Conservation (phyloP, 1,140 invertebrate genomes). For the Hylaeus volcanicus region DNA sequence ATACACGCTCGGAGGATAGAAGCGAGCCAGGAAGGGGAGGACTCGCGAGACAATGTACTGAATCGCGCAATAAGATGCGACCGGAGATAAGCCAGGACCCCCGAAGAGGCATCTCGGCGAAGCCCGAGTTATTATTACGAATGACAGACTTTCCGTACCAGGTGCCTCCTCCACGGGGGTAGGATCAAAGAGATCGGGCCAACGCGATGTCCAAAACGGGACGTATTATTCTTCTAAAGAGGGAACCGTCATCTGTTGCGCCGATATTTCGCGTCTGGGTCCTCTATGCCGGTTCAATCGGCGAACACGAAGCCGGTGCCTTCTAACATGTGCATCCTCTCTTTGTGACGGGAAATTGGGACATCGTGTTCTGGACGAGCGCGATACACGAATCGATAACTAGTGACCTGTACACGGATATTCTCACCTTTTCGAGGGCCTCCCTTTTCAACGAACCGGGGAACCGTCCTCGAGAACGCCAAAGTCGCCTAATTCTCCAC, state of each 20-base stretch:
- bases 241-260: slow-evolving; percentile 13
- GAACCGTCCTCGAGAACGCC: not conserved
- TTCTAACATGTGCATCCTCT: not conserved
- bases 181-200: slow-evolving; percentile 58
- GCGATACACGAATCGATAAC: slow-evolving; percentile 54
- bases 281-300: slow-evolving; percentile 27
- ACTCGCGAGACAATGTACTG: slow-evolving; percentile 68
- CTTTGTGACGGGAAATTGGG: slow-evolving; percentile 52
- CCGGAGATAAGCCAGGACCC: slow-evolving; percentile 69
- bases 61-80: slow-evolving; percentile 72
- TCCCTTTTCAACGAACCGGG: not conserved
- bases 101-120: slow-evolving; percentile 62
- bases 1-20: slow-evolving; percentile 15
- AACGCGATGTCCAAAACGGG: slow-evolving; percentile 31
- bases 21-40: slow-evolving; percentile 58
- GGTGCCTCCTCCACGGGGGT: slow-evolving; percentile 57
- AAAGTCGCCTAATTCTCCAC: not conserved
- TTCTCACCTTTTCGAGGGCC: slow-evolving; percentile 53
- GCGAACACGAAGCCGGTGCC: not conserved
- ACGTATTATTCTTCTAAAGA: slow-evolving; percentile 54
- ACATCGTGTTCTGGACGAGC: slow-evolving; percentile 49
- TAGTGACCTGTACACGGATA: slow-evolving; percentile 18
- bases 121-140: slow-evolving; percentile 73
- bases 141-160: slow-evolving; percentile 65
- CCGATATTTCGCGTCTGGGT: slow-evolving; percentile 41